phyloP scores from a whole-genome alignment of 2,113 vertebrate genomes.

The Sinocyclocheilus anshuiensis region DNA sequence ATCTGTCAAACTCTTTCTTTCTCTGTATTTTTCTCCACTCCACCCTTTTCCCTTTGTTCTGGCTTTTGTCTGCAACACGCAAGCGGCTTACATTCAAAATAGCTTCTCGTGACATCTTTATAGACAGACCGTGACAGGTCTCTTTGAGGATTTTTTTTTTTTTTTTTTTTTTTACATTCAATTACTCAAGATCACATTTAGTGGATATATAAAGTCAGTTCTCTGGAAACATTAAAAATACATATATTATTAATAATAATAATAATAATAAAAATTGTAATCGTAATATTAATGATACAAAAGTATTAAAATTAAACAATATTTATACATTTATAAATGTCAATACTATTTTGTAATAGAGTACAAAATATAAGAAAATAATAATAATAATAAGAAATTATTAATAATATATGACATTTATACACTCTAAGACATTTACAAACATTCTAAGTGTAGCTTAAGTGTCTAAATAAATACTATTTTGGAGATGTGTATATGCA shows the following conservation, averaged over 20 bases:
- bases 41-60: conserved; percentile 26
- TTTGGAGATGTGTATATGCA: no score
- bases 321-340: no score
- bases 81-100: conserved; percentile 25
- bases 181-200: no score
- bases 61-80: conserved; percentile 27
- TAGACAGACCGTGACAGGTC: conserved; percentile 35
- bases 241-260: no score
- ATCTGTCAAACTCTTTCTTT: conserved; percentile 64
- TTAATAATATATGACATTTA: no score
- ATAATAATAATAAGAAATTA: neutral
- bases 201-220: no score
- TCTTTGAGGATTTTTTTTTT: conserved; percentile 20
- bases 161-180: no score
- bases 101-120: conserved; percentile 40
- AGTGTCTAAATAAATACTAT: neutral
- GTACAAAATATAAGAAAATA: neutral
- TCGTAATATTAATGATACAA: neutral
- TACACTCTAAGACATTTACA: neutral
- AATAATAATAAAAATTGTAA: no score
- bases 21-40: conserved; percentile 41
- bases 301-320: no score
- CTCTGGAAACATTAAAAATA: no score
- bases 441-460: neutral
- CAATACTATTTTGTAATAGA: no score